Evolutionary conservation across 2,888 invertebrate species (phyloP), one percentile per base, ranked within the genome.

Genomic region (Pegoplata infirma): DNA sequence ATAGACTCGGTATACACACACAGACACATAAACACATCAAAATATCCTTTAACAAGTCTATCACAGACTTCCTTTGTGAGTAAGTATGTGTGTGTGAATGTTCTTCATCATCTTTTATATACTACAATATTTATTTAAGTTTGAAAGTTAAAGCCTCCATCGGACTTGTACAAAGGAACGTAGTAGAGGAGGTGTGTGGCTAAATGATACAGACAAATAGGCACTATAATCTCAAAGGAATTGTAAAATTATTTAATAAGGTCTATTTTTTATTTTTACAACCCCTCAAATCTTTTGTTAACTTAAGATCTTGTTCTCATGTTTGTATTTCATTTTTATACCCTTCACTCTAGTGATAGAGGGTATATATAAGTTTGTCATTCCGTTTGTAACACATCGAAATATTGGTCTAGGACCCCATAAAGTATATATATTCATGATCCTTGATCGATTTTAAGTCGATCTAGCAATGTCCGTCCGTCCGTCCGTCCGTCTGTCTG

Each of bases 241-340:
- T 69, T 76, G 51, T 58, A 51, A 56, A 74, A 47, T n/a, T n/a
- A 56, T 61, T 53, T 71, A 61, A 71, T 71, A 51, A 53, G 61
- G 71, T 61, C 53, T 71, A 32, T 46, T 49, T 49, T 19, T 40
- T 71, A 32, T 46, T 49, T 49, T 19, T 40, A 19, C 44, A 53
- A 19, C 40, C 12, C 8, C 25, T 21, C 19, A 66, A 19, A 51
- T 64, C 51, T 66, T 66, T 66, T 66, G 55, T 66, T 17, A 44
- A 12, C 19, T 58, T 14, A 32, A 28, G 21, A 25, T 12, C 12
- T 12, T 49, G 12, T 49, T 49, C 2, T 19, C 21, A n/a, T 49
- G 21, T 12, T 21, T 49, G 49, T 49, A n/a, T n/a, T 44, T 16
- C 40, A n/a, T 44, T 44, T 6, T 44, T 44, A 16, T n/a, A n/a